Conservation (phyloP, 2,113 vertebrate species). For the Etheostoma cragini region DNA sequence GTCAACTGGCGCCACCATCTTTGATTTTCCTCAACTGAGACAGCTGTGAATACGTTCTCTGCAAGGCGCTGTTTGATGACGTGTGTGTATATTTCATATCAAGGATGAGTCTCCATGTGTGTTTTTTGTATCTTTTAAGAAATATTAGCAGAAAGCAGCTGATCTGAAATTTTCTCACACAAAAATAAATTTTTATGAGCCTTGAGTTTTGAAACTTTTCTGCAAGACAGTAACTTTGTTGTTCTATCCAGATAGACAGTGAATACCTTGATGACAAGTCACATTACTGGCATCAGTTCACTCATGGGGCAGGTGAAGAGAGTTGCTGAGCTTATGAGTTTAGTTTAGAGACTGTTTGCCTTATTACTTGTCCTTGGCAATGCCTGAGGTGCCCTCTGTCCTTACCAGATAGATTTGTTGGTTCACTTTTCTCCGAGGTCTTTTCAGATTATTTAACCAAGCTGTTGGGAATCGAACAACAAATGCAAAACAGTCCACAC, state of each 20-base stretch:
- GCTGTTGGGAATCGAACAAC: constrained; percentile 57
- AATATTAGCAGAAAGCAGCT: constrained; percentile 15
- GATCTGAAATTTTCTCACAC: constrained; percentile 19
- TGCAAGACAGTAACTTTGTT: constrained; percentile 13
- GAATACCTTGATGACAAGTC: constrained; percentile 19
- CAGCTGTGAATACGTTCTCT: constrained; percentile 49
- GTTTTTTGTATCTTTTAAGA: constrained; percentile 15
- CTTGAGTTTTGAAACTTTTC: constrained; percentile 15
- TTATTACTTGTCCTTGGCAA: constrained; percentile 16
- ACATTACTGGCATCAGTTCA: constrained; percentile 8
- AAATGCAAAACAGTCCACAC: constrained; percentile 51
- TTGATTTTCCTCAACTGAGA: constrained; percentile 60
- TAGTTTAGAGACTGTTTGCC: neutral
- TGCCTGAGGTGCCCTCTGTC: constrained; percentile 38
- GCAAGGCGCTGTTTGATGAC: constrained; percentile 30
- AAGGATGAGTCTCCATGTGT: constrained; percentile 11
- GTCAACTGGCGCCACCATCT: constrained; percentile 53
- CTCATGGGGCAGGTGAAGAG: constrained; percentile 8
- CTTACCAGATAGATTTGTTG: constrained; percentile 43
- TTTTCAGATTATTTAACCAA: constrained; percentile 54
- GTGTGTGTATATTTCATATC: constrained; percentile 26
- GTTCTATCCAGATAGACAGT: neutral
- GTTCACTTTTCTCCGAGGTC: constrained; percentile 36
- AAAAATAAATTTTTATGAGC: constrained; percentile 12
- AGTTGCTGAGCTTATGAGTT: neutral